Percentiles rank a stretch among this genome's conserved stretches.
Evolutionary conservation across 2,113 vertebrate species (phyloP).

Genomic region (Anser brachyrhynchus): DNA sequence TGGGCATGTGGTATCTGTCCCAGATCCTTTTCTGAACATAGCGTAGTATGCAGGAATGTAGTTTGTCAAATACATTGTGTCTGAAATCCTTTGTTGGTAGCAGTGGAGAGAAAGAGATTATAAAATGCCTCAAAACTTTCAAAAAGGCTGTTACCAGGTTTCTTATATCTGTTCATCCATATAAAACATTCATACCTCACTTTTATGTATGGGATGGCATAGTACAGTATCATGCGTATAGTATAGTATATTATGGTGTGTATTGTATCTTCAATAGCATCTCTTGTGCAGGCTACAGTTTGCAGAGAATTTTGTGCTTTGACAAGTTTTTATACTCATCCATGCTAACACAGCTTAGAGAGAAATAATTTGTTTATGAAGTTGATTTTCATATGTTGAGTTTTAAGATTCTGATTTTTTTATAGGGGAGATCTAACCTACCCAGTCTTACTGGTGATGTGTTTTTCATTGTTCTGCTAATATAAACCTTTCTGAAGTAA

Average conservation of each 20-base stretch:
- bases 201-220: not conserved
- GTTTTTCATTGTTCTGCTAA: not conserved
- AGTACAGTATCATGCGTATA: not conserved
- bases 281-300: not conserved
- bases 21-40: conserved; percentile 45
- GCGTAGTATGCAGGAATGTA: conserved; percentile 38
- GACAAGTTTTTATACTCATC: not conserved
- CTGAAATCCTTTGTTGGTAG: conserved; percentile 57
- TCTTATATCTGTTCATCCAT: not conserved
- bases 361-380: not conserved
- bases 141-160: conserved; percentile 25
- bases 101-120: conserved; percentile 60
- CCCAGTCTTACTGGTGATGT: not conserved
- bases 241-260: not conserved
- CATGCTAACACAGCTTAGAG: not conserved
- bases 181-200: conserved; percentile 6
- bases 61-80: conserved; percentile 62
- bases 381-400: not conserved
- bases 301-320: not conserved
- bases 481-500: not conserved
- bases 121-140: conserved; percentile 48
- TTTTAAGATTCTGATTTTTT: not conserved
- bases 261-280: not conserved
- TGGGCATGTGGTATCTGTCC: conserved; percentile 60
- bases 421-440: not conserved